Percentiles rank a stretch among this genome's conserved stretches.
Conservation (phyloP, 2,113 vertebrate species). For the Ctenodactylus gundi region DNA sequence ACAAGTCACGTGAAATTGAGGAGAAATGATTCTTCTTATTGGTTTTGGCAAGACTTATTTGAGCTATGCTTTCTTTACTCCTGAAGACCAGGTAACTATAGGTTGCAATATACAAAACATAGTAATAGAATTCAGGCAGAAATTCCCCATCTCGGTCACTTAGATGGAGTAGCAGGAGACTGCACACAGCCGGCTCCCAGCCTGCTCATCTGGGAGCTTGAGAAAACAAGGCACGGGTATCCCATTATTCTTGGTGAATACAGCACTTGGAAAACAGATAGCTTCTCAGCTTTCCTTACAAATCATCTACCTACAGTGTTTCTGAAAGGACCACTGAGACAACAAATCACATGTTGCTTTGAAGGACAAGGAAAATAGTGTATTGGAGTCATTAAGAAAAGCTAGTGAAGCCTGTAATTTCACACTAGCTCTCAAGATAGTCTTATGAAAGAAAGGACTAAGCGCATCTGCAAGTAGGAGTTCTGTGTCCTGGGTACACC, state of each 20-base stretch:
- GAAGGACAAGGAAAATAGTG: background rate
- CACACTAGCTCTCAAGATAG: background rate
- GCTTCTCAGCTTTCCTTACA: background rate
- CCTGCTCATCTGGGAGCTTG: background rate
- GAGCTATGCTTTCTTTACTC: slow-evolving; percentile 26
- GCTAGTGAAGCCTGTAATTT: background rate
- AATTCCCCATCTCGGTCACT: background rate
- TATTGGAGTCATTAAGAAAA: background rate
- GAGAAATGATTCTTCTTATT: slow-evolving; percentile 23
- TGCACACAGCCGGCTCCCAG: background rate
- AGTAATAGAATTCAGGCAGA: background rate
- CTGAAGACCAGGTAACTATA: background rate
- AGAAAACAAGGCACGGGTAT: background rate
- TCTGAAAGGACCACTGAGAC: background rate
- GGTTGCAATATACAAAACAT: background rate
- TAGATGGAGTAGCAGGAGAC: background rate
- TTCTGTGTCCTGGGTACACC: background rate
- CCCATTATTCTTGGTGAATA: background rate
- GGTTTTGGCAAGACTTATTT: background rate
- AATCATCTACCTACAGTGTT: background rate
- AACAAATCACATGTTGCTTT: background rate
- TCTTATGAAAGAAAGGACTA: background rate
- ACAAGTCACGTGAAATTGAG: slow-evolving; percentile 1
- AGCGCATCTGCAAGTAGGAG: background rate
- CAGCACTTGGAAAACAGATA: background rate